A percentile compares a stretch with the other conserved stretches of the same genome.
Conservation (phyloP, 2,113 vertebrate species). For the Pseudorhombus dupliciocellatus region DNA sequence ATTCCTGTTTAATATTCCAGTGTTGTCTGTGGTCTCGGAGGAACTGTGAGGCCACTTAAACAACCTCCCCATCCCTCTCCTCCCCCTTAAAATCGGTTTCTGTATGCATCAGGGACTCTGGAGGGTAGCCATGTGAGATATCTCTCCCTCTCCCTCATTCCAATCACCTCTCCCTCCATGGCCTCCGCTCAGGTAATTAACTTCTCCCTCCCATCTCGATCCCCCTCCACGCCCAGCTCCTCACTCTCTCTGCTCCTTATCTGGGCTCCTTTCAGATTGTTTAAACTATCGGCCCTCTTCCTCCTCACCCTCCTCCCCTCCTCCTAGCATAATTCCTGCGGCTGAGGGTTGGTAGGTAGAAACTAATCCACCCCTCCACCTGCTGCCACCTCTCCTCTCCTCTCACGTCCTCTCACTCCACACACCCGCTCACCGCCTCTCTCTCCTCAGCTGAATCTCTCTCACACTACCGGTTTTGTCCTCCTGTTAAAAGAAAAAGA, state of each 20-base stretch:
- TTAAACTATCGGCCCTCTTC: conserved; percentile 84
- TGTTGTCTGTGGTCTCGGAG: conserved; percentile 59
- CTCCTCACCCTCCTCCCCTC: conserved; percentile 14
- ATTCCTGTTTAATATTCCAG: conserved; percentile 68
- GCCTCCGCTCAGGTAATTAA: conserved; percentile 80
- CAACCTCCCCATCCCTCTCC: conserved; percentile 21
- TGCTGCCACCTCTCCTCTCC: conserved; percentile 21
- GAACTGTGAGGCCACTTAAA: conserved; percentile 59
- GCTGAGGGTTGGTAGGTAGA: conserved; percentile 82
- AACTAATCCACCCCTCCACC: conserved; percentile 64
- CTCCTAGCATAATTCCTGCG: conserved; percentile 80
- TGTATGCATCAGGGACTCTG: conserved; percentile 71
- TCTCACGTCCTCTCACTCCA: conserved; percentile 23
- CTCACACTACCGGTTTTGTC: conserved; percentile 51
- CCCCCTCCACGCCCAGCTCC: conserved; percentile 77
- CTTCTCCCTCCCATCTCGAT: conserved; percentile 73
- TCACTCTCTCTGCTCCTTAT: conserved; percentile 83
- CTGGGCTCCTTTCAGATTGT: conserved; percentile 85
- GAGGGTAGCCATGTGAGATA: conserved; percentile 68
- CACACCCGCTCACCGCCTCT: conserved; percentile 18
- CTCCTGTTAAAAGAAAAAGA: neutral
- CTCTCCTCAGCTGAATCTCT: conserved; percentile 31
- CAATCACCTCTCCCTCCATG: conserved; percentile 75
- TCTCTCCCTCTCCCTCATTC: conserved; percentile 67
- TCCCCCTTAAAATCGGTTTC: conserved; percentile 57